phyloP scores from a whole-genome alignment of 2,888 invertebrate genomes.

The Rhamnusium bicolor region DNA sequence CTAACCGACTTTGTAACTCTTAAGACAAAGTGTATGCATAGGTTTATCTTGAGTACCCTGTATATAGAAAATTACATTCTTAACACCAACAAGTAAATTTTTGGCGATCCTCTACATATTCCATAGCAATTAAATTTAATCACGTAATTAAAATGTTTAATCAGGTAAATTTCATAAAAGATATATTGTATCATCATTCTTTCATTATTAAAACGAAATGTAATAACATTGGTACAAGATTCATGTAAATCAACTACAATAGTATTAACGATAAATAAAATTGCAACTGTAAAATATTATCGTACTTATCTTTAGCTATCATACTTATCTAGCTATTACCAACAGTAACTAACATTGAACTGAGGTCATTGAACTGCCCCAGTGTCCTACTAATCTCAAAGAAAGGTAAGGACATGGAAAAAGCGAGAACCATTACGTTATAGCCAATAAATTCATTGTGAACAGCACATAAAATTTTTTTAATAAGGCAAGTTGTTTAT shows the following conservation, averaged over 20 bases:
- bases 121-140: background rate
- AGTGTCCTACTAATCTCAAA: constrained; percentile 70
- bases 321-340: constrained; percentile 4
- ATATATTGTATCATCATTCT: background rate
- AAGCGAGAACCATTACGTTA: constrained; percentile 57
- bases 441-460: constrained; percentile 16
- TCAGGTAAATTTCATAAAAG: background rate
- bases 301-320: background rate
- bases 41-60: no score
- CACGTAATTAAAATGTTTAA: background rate
- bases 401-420: constrained; percentile 63
- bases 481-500: background rate
- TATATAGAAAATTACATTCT: no score
- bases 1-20: no score
- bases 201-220: background rate
- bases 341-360: constrained; percentile 50
- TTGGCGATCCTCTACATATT: background rate
- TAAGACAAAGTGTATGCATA: no score
- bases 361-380: constrained; percentile 69
- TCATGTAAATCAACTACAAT: background rate
- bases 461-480: background rate
- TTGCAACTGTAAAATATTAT: background rate
- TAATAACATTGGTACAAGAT: background rate
- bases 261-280: background rate
- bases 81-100: no score